Conservation (phyloP, 2,888 invertebrate genomes). For the Drosophila colorata region DNA sequence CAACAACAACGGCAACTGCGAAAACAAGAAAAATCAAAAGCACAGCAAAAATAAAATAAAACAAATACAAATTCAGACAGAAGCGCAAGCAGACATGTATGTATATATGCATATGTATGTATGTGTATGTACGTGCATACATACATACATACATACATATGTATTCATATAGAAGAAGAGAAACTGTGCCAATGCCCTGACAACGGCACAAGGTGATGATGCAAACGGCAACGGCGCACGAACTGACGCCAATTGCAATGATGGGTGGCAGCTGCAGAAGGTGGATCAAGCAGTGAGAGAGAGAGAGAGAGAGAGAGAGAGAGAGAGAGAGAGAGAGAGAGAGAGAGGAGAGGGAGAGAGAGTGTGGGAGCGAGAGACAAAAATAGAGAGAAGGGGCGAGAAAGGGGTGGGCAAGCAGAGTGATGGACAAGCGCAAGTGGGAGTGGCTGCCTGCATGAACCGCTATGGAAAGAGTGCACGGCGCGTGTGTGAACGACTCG, state of each 20-base stretch:
- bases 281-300: neutral
- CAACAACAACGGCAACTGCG: conserved; percentile 29
- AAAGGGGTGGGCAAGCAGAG: neutral
- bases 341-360: neutral
- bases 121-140: conserved; percentile 20
- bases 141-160: too few species aligned
- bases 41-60: conserved; percentile 43
- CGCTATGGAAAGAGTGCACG: neutral
- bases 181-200: conserved; percentile 84
- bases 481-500: neutral
- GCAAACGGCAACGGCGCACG: conserved; percentile 69
- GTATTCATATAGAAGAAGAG: conserved; percentile 38
- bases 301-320: neutral
- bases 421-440: conserved; percentile 5
- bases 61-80: conserved; percentile 39
- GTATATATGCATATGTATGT: conserved; percentile 1
- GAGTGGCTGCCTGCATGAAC: neutral
- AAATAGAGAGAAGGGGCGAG: neutral
- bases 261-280: conserved; percentile 33
- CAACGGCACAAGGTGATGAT: conserved; percentile 83
- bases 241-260: conserved; percentile 72
- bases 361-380: too few species aligned
- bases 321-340: neutral
- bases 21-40: conserved; percentile 61
- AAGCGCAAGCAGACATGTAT: conserved; percentile 10